A percentile compares a stretch with the other conserved stretches of the same genome.
phyloP scores from a whole-genome alignment of 2,888 invertebrate genomes.

The Eristalis tenax region DNA sequence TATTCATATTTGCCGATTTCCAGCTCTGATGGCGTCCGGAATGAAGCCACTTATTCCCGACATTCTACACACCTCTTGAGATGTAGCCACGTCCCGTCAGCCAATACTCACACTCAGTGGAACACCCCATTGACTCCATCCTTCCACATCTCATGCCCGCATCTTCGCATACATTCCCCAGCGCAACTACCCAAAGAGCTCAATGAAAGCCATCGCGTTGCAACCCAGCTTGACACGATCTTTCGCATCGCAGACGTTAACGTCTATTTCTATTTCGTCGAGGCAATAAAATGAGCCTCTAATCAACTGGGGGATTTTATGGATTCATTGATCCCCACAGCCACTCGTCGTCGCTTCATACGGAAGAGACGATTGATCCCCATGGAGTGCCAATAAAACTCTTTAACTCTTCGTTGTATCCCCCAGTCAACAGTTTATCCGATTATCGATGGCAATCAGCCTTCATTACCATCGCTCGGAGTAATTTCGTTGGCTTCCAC shows the following conservation, averaged over 20 bases:
- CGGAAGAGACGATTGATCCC: neutral
- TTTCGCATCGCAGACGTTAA: neutral
- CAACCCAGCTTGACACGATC: neutral
- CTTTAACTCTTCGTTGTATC: neutral
- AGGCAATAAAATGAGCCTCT: neutral
- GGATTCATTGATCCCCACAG: neutral
- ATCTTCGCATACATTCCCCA: neutral
- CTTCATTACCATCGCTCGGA: constrained; percentile 15
- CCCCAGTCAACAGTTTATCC: neutral
- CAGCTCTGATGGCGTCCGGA: too few species aligned
- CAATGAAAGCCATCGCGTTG: neutral
- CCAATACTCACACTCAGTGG: neutral
- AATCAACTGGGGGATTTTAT: neutral
- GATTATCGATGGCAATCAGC: constrained; percentile 35
- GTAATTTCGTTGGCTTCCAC: constrained; percentile 22
- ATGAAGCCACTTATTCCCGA: too few species aligned
- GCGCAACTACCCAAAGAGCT: neutral
- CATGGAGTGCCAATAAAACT: neutral
- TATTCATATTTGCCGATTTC: too few species aligned
- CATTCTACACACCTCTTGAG: too few species aligned
- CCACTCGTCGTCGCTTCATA: neutral
- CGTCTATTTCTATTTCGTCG: neutral
- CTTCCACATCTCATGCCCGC: neutral
- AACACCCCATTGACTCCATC: neutral
- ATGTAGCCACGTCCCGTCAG: neutral